These are phyloP conservation scores for Cyphomyrus plagiostoma DNA, from an alignment of 2,113 vertebrate genomes.

Conservation along the genomic window DNA sequence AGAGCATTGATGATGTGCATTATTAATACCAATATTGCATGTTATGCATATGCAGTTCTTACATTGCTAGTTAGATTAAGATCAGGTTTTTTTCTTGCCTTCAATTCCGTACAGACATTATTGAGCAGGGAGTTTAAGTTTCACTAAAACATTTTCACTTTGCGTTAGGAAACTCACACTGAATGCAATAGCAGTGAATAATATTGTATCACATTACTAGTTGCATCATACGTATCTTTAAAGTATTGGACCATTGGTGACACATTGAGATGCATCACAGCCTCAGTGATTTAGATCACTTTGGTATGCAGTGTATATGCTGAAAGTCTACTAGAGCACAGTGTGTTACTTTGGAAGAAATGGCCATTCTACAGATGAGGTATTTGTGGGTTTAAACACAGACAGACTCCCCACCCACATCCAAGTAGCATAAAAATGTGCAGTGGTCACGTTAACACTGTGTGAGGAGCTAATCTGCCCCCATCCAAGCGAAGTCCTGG, in stretches of 20 bases:
- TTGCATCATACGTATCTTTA: not conserved
- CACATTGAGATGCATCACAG: not conserved
- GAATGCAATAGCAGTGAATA: not conserved
- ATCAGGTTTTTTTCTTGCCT: too few relatives aligned
- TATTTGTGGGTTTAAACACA: not conserved
- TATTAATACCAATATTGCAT: too few relatives aligned
- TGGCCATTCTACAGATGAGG: not conserved
- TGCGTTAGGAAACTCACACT: not conserved
- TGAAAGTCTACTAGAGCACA: not conserved
- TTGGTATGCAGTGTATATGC: not conserved
- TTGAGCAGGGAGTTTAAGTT: too few relatives aligned
- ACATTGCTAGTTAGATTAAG: too few relatives aligned
- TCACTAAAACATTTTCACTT: not conserved
- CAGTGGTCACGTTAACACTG: not conserved
- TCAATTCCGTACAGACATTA: too few relatives aligned
- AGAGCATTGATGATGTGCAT: too few relatives aligned
- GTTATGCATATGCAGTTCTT: too few relatives aligned
- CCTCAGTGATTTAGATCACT: not conserved
- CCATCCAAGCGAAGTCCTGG: not conserved
- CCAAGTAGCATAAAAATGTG: not conserved
- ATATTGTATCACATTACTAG: not conserved
- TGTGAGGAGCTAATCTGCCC: not conserved
- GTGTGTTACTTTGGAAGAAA: not conserved
- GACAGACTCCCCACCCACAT: not conserved
- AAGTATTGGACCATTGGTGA: not conserved